phyloP scores from a whole-genome alignment of 2,888 invertebrate genomes.

The Branchellion lobata region DNA sequence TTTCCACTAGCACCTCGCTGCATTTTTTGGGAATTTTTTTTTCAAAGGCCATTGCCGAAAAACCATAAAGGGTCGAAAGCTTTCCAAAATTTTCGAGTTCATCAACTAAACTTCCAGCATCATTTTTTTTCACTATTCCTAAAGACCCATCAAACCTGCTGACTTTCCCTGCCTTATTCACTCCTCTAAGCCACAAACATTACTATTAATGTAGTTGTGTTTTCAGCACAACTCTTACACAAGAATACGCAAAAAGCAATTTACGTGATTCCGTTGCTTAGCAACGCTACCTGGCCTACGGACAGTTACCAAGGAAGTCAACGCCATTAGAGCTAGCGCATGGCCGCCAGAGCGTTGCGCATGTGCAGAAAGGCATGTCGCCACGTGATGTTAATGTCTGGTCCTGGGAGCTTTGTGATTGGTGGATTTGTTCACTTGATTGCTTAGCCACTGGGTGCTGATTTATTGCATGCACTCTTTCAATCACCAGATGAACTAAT shows the following conservation, averaged over 20 bases:
- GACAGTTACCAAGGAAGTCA: constrained; percentile 41
- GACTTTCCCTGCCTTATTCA: too few species aligned
- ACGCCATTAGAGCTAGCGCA: constrained; percentile 38
- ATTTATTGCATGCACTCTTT: constrained; percentile 35
- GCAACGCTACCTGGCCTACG: constrained; percentile 32
- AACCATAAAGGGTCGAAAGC: too few species aligned
- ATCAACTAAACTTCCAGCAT: not conserved
- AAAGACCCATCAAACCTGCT: too few species aligned
- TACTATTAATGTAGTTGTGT: too few species aligned
- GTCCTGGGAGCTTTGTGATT: constrained; percentile 35
- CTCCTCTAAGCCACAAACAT: too few species aligned
- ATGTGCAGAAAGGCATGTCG: constrained; percentile 42
- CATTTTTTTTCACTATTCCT: too few species aligned
- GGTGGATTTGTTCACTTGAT: constrained; percentile 34
- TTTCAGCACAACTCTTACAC: too few species aligned
- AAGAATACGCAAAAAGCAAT: not conserved
- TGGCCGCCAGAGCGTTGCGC: constrained; percentile 40
- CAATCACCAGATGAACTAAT: not conserved
- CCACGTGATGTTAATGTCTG: constrained; percentile 41
- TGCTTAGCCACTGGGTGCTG: constrained; percentile 8
- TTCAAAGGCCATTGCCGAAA: too few species aligned
- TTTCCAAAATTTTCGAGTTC: not conserved
- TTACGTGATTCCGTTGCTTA: not conserved
- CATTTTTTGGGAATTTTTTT: too few species aligned
- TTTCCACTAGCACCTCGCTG: too few species aligned